Percentiles rank a stretch among this genome's conserved stretches.
Evolutionary conservation across 2,113 vertebrate species (phyloP).

Genomic region (Alouatta palliata): DNA sequence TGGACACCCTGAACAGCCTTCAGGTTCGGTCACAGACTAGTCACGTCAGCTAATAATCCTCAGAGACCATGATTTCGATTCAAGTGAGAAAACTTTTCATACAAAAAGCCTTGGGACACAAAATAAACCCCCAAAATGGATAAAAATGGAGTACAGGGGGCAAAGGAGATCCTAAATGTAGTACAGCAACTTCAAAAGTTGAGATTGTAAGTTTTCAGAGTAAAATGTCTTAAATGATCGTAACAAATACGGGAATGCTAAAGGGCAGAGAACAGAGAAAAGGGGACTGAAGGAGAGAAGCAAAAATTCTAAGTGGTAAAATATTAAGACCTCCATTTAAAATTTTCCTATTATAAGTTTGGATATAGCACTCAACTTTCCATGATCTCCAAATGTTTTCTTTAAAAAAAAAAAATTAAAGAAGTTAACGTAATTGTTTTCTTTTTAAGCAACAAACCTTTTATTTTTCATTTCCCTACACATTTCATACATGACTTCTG

Average conservation of each 20-base stretch:
- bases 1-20: slow-evolving; percentile 49
- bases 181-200: background rate
- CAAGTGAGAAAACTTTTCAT: slow-evolving; percentile 41
- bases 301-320: slow-evolving; percentile 1
- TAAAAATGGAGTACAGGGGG: background rate
- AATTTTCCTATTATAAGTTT: slow-evolving; percentile 32
- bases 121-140: background rate
- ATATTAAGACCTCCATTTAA: slow-evolving; percentile 32
- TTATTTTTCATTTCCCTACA: slow-evolving; percentile 52
- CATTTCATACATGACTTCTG: background rate
- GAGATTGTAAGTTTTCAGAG: background rate
- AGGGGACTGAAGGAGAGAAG: background rate
- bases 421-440: slow-evolving; percentile 29
- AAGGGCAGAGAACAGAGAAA: background rate
- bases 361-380: slow-evolving; percentile 17
- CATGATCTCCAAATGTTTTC: slow-evolving; percentile 7
- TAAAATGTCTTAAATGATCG: slow-evolving; percentile 11
- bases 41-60: slow-evolving; percentile 41
- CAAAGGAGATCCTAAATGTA: background rate
- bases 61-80: background rate
- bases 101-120: slow-evolving; percentile 38
- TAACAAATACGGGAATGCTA: background rate
- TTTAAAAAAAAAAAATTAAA: slow-evolving; percentile 50
- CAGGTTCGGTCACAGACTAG: slow-evolving; percentile 25
- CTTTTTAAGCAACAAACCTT: background rate